Evolutionary conservation across 1,140 invertebrate species (phyloP), one percentile per base, ranked within the genome.

Genomic region (Aphaenogaster rudis): DNA sequence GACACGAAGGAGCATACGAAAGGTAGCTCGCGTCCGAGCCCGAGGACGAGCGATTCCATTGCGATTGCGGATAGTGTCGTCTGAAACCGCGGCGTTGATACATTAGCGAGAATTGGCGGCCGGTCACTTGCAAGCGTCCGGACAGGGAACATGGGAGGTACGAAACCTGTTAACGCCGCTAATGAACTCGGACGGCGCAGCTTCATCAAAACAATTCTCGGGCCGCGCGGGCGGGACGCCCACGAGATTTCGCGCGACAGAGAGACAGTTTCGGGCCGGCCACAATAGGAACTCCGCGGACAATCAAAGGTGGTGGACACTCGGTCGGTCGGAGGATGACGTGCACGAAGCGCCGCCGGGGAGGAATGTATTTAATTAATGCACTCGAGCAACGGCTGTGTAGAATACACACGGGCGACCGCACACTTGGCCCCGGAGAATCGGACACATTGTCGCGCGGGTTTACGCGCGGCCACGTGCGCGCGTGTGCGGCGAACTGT

Each of bases 331-430:
- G 13, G 67, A 59, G 11, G 42, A 67, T 79, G 63, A 42, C 66
- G 50, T 21, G 21, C 42, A 64, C 74, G 61, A 45, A 69, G 8
- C 50, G 78, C 50, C 61, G 39, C 36, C 11, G 36, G 42, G 17
- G 39, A 50, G 48, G 59, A 88, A 85, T 88, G 81, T 89, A 89
- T 91, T 89, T 91, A 91, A 91, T 91, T 91, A 90, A 91, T 88
- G 76, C 59, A 88, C 63, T 80, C 77, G 52, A 61, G 39, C 61
- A 61, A 52, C 54, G 59, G 7, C 39, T 63, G 36, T 39, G 48
- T 33, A 28, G 59, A 71, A 48, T 79, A 85, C 61, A 87, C 66
- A 42, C 3, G 15, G 4, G 11, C 9, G 33, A 71, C 33, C 4
- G 21, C 54, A 69, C n/a, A 54, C 28, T 28, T 28, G 33, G 33